These are phyloP conservation scores for Pollenia griseotomentosa DNA, from an alignment of 2,888 invertebrate genomes.

Conservation along the genomic window DNA sequence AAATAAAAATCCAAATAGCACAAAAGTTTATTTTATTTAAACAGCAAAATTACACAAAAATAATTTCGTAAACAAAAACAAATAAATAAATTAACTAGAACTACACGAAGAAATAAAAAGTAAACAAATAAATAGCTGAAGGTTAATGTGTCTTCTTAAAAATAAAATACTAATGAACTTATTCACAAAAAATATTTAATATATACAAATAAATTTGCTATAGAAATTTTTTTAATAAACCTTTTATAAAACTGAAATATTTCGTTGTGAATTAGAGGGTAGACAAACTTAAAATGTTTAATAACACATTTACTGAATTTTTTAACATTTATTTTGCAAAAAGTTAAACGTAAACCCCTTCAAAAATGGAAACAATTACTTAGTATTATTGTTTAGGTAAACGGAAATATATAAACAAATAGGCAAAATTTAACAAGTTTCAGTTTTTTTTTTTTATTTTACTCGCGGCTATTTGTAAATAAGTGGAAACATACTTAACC, in stretches of 20 bases:
- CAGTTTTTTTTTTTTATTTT: not conserved
- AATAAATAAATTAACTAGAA: conserved; percentile 5
- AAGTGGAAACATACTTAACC: not conserved
- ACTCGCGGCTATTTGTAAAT: not conserved
- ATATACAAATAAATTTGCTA: too few relatives aligned
- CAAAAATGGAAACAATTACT: not conserved
- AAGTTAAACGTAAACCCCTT: not conserved
- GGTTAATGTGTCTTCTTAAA: not conserved
- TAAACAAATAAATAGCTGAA: conserved; percentile 9
- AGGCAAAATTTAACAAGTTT: not conserved
- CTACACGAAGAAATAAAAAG: not conserved
- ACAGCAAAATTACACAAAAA: not conserved
- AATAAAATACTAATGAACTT: not conserved
- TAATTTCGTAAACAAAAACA: conserved; percentile 6
- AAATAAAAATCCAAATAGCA: not conserved
- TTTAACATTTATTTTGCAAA: conserved; percentile 2
- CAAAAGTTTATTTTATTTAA: not conserved
- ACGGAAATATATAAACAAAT: not conserved
- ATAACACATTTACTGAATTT: not conserved
- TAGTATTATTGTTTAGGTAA: too few relatives aligned
- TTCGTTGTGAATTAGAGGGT: too few relatives aligned
- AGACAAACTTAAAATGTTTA: too few relatives aligned
- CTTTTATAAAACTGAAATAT: too few relatives aligned
- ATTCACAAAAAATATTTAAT: too few relatives aligned
- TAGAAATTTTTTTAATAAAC: too few relatives aligned